Base-by-base conservation (phyloP, 64 coral and sea anemone genomes). In the Pocillopora damicornis region DNA sequence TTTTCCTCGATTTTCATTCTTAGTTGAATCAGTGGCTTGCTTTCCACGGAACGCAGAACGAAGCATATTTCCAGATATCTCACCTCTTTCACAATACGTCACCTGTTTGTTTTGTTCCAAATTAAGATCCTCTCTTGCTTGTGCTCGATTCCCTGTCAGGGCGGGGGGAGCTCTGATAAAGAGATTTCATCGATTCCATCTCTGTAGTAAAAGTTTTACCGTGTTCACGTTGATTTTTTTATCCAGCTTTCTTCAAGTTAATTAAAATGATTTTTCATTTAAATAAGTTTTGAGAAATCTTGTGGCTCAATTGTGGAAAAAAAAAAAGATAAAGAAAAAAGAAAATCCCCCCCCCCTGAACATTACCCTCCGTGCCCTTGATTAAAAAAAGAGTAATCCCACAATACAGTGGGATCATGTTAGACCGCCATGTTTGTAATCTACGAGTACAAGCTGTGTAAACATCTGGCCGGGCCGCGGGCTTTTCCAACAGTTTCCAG, bases 21-120 rank as follows among this genome's bases (percentile, higher is more conserved):
- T 85, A 15, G 37, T 51, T 13, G 64, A 26, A 85, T 85, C 81
- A 15, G 63, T 37, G 13, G 81, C 2, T 51, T 85, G 81, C 62
- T 73, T 85, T 58, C 81, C 81, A 85, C 81, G 81, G 37, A 85
- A 85, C 4, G 81, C 61, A 4, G 81, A 85, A 7, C 81, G 81
- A 85, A 85, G 81, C 81, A 85, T 85, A 35, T n/a, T 57, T 22
- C 8, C 18, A 8, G 23, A 68, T 68, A 3, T 9, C 7, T 68
- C 23, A 16, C 20, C 17, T 68, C 65, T 68, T 68, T 68, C 65
- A 68, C 18, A 63, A 63, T n/a, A 71, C 20, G 67, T 71, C 20
- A 71, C 11, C 18, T 69, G n/a, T 71, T 23, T 71, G 20, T 23
- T 23, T 71, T n/a, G 20, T 11, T 71, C 20, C 20, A 71, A 26